These are phyloP conservation scores for Scaptomyza hsui DNA, from an alignment of 1,140 invertebrate genomes.

Conservation along the genomic window DNA sequence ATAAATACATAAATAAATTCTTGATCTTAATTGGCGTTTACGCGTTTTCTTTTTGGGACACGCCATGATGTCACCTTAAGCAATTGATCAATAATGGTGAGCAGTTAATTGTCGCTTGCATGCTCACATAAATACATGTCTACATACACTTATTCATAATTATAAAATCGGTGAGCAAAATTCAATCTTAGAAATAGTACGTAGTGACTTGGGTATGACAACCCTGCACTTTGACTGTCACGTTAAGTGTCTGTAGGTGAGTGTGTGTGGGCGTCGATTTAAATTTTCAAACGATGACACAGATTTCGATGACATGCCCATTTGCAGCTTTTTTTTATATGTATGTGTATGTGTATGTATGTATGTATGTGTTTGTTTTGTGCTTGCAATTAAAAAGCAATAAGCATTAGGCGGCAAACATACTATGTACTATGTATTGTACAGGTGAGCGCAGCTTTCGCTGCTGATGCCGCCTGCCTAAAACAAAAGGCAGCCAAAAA, in stretches of 20 bases:
- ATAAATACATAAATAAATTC: slow-evolving; percentile 10
- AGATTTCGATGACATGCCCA: slow-evolving; percentile 27
- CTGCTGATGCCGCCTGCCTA: slow-evolving; percentile 23
- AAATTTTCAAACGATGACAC: slow-evolving; percentile 20
- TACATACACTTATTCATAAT: not conserved
- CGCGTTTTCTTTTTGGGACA: not conserved
- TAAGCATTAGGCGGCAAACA: slow-evolving; percentile 57
- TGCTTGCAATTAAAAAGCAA: slow-evolving; percentile 63
- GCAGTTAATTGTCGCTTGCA: slow-evolving; percentile 21
- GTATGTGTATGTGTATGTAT: not conserved
- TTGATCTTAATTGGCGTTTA: slow-evolving; percentile 33
- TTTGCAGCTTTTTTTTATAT: slow-evolving; percentile 1
- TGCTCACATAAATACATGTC: slow-evolving; percentile 4
- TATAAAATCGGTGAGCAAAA: not conserved
- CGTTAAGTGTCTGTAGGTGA: slow-evolving; percentile 1
- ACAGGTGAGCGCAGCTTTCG: slow-evolving; percentile 28
- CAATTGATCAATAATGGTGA: slow-evolving; percentile 33
- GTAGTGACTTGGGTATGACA: not conserved
- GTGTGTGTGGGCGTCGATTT: slow-evolving; percentile 20
- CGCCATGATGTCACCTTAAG: slow-evolving; percentile 41
- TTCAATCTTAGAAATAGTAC: not conserved
- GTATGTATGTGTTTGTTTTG: slow-evolving; percentile 4
- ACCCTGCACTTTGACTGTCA: slow-evolving; percentile 7
- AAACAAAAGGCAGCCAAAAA: slow-evolving; percentile 71
- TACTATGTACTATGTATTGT: not conserved